phyloP scores from a whole-genome alignment of 2,797 vertebrate species.

The Megalops cyprinoides region DNA sequence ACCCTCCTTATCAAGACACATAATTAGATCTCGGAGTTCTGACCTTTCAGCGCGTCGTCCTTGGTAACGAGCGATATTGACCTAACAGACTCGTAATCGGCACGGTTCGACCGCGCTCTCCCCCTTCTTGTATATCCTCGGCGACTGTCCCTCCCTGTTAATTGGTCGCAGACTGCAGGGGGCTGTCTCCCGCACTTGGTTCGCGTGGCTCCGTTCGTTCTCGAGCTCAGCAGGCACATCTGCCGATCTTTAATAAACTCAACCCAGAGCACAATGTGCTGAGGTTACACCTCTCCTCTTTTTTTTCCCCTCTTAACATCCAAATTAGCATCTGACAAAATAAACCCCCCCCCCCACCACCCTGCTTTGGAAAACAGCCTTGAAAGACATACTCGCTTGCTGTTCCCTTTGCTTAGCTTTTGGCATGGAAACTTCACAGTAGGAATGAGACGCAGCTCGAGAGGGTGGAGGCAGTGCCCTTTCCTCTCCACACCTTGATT shows the following conservation, averaged over 20 bases:
- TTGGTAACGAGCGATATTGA: conserved; percentile 14
- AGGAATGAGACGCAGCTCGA: too few relatives aligned
- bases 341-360: conserved; percentile 5
- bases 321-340: conserved; percentile 9
- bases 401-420: background rate
- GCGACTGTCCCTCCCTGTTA: background rate
- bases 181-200: conserved; percentile 40
- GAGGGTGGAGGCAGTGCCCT: too few relatives aligned
- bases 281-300: background rate
- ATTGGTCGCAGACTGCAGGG: background rate
- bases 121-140: background rate
- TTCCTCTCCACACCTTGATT: too few relatives aligned
- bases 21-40: conserved; percentile 37
- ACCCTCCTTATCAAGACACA: conserved; percentile 30
- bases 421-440: too few relatives aligned
- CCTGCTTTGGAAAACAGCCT: background rate
- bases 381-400: background rate
- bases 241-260: conserved; percentile 45
- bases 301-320: background rate
- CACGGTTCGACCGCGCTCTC: too few relatives aligned
- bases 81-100: background rate
- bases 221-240: conserved; percentile 55
- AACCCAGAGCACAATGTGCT: background rate
- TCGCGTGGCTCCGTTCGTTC: conserved; percentile 47
- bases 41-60: conserved; percentile 47